Base-by-base conservation (phyloP, 2,797 vertebrate genomes). In the Cuniculus paca region DNA sequence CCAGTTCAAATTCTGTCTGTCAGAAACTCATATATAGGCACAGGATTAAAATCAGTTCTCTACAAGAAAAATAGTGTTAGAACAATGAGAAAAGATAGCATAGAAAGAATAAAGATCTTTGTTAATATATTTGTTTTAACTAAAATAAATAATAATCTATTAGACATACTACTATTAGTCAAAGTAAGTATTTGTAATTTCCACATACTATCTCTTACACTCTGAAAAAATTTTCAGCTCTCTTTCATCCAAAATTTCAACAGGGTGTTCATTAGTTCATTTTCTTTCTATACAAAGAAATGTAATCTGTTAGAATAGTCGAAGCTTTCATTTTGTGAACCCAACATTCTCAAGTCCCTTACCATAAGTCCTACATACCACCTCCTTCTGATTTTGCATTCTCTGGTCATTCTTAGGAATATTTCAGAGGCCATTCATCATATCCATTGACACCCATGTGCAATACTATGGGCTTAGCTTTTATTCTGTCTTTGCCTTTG, bases 61-160 rank as follows among this genome's bases (percentile, higher is more conserved):
- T 34, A 12, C 19, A 87, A 89, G 68, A 68, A 94, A 81, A 90
- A 65, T 6, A 72, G 14, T 31, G 22, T 20, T 60, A 34, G 31
- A 50, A 16, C 19, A 48, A 87, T 60, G 17, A 63, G 26, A 79
- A 78, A 45, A 48, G 16, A 24, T 77, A 84, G 13, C 1, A 78
- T 5, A 36, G 11, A 68, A 89, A 81, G 20, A 65, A 74, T 85
- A 75, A 58, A 84, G n/a, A 2, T 1, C 7, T 4, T 74, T 74
- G 31, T 61, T 79, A 65, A 26, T n/a, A 78, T 58, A 10, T 74
- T 50, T 89, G 50, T 42, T 77, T 89, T 87, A 94, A 60, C 8
- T 83, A 68, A 88, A 90, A 81, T n/a, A 63, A 89, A 83, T 45
- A 5, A 68, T n/a, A 90, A 82, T 78, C 36, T 14, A 63, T 75